Evolutionary conservation across 2,113 vertebrate genomes (phyloP), one percentile per base, ranked within the genome.

Genomic region (Podarcis muralis): DNA sequence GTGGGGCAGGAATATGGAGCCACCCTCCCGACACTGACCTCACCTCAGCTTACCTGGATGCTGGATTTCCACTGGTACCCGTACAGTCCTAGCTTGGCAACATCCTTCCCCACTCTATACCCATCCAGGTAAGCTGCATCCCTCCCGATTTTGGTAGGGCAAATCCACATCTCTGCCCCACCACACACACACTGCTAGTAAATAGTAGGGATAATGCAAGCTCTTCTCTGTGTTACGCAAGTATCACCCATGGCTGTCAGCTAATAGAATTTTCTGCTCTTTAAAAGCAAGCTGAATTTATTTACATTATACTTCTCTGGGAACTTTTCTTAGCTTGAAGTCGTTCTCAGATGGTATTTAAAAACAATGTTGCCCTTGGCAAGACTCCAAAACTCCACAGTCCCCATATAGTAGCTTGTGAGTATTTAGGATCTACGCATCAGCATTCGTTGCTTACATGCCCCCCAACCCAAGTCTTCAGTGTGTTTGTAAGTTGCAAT

Each of bases 291-390:
- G n/a, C 0, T 65, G 13, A 30, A 92, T 92, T 85, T 32, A 74
- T 78, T 91, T 94, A 86, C 37, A 87, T 89, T 78, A 4, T 89
- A 6, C 27, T 83, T 32, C 57, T 91, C 79, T 87, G 76, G 40
- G 88, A 80, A 23, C 74, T 3, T 74, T 83, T 62, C 84, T 92
- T 71, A 88, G 68, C 85, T 4, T 3, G 9, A 1, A 43, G 79
- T 25, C 43, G n/a, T 91, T 0, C 85, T 93, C 87, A 74, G 37
- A 89, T 91, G 37, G 8, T 84, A 72, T 88, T 88, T 32, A 59
- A 69, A 72, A 84, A 16, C 23, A 79, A 59, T 92, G 37, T 81
- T 69, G 85, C 30, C 37, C 48, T 88, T 87, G 25, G n/a, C 91
- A 43, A 87, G 25, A 3, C 23, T 88, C 65, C 74, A 86, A 30